These are phyloP conservation scores for Athene cunicularia DNA, from an alignment of 2,113 vertebrate species.

Conservation along the genomic window DNA sequence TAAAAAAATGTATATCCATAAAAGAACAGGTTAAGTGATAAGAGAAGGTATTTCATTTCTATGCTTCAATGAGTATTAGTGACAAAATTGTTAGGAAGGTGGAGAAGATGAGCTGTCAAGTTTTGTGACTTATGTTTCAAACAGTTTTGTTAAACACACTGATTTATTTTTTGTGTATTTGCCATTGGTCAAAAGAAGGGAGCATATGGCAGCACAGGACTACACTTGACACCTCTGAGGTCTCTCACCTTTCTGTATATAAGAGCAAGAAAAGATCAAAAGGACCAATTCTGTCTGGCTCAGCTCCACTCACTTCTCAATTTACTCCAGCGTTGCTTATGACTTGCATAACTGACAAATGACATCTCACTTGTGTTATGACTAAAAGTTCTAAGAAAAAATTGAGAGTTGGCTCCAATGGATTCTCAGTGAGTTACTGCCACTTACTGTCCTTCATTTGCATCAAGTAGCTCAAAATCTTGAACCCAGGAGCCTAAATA, in stretches of 20 bases:
- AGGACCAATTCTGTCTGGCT: neutral
- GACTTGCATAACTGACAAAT: neutral
- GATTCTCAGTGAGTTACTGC: neutral
- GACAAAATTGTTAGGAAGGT: constrained; percentile 13
- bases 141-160: neutral
- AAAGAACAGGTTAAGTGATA: constrained; percentile 58
- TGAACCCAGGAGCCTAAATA: neutral
- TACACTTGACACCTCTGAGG: neutral
- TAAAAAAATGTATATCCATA: neutral
- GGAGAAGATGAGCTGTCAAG: constrained; percentile 36
- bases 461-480: neutral
- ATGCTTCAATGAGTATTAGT: constrained; percentile 39
- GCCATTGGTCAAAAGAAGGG: neutral
- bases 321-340: neutral
- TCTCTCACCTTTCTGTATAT: neutral
- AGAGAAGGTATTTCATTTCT: constrained; percentile 41
- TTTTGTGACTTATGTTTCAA: constrained; percentile 32
- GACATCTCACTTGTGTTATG: neutral
- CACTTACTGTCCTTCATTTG: neutral
- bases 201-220: neutral
- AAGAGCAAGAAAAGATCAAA: neutral
- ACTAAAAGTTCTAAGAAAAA: neutral
- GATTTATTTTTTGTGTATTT: neutral
- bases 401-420: neutral
- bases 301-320: neutral